These are phyloP conservation scores for Lasiurus cinereus DNA, from an alignment of 2,113 vertebrate genomes.

Conservation along the genomic window DNA sequence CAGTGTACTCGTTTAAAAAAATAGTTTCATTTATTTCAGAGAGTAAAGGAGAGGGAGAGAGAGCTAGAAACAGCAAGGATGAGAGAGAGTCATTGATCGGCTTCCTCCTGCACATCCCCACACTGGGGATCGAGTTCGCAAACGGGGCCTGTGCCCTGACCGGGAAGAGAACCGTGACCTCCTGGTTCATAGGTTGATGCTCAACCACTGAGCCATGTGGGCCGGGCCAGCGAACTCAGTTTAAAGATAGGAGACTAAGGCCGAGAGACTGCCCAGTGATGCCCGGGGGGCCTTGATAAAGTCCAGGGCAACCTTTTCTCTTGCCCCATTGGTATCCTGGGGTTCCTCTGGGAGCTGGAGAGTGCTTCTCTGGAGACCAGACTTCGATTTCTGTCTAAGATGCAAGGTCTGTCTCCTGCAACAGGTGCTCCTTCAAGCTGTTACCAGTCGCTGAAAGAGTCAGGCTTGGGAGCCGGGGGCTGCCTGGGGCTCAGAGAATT, in stretches of 20 bases:
- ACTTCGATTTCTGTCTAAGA: not conserved
- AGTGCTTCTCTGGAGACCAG: not conserved
- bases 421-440: not conserved
- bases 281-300: not conserved
- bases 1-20: slow-evolving; percentile 16
- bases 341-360: not conserved
- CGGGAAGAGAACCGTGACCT: too few species aligned
- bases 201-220: too few species aligned
- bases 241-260: slow-evolving; percentile 3
- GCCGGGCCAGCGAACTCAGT: not conserved
- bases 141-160: too few species aligned
- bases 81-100: too few species aligned
- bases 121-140: too few species aligned
- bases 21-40: too few species aligned
- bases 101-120: too few species aligned
- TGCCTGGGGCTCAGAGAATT: not conserved
- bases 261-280: not conserved
- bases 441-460: not conserved
- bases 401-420: not conserved
- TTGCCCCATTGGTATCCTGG: not conserved
- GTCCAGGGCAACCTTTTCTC: not conserved
- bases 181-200: too few species aligned
- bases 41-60: too few species aligned
- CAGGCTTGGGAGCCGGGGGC: not conserved
- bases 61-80: too few species aligned